Base-by-base conservation (phyloP, 2,113 vertebrate genomes). In the Tetrax tetrax region DNA sequence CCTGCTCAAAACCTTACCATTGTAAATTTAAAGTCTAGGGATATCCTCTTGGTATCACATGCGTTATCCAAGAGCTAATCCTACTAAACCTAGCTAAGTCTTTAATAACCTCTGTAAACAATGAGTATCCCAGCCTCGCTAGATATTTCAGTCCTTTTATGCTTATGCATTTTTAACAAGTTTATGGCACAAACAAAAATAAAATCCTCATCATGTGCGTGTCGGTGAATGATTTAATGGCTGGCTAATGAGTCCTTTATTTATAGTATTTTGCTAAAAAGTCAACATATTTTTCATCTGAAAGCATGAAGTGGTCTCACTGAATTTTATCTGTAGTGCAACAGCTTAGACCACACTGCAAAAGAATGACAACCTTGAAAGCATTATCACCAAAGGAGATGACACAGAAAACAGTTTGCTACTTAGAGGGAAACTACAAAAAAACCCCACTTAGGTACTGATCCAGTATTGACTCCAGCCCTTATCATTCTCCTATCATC, bases 81-180 rank as follows among this genome's bases (percentile, higher is more conserved):
- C 82, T 79, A 47, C 72, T 93, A 92, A 95, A 90, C 48, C 91
- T 43, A 54, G 57, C 75, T 91, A 94, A 94, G 54, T 59, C 93
- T 87, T 89, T 96, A 96, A 96, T 71, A 85, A 87, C 38, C 82
- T 87, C 69, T 91, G 75, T 50, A 96, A 96, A 87, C 68, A 78
- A 61, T 12, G 21, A 82, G 23, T 14, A 71, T 78, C 29, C 37
- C 33, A 64, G 37, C 9, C 63, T 41, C 8, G 0, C n/a, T 17
- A 66, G 66, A 18, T 41, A 86, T 61, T 86, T 82, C 81, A 71
- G 79, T 57, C 53, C 56, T 80, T 93, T 74, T 53, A 57, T 13
- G 15, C 71, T 93, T 56, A 76, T 47, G 54, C 57, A 71, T 68
- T 94, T 95, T 90, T 68, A 88, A 50, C 65, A 91, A 87, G 60